Evolutionary conservation across 2,888 invertebrate species (phyloP).

Genomic region (Limnephilus auricula): DNA sequence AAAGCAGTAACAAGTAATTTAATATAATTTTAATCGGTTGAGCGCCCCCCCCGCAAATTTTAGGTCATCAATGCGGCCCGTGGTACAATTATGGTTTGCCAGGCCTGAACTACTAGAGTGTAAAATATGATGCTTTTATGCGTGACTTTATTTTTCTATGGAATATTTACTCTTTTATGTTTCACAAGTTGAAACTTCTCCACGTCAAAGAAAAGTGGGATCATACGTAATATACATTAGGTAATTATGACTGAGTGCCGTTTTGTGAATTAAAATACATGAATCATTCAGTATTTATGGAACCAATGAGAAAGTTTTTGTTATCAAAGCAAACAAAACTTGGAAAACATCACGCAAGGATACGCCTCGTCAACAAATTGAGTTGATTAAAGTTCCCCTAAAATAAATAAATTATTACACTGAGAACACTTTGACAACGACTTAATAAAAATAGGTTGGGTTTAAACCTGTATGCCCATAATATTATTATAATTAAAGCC

Average conservation of each 20-base stretch:
- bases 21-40: no score
- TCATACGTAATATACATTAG: not conserved
- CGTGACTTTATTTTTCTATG: not conserved
- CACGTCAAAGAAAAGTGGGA: not conserved
- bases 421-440: not conserved
- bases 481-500: no score
- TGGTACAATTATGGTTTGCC: no score
- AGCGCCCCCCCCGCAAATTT: no score
- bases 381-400: not conserved
- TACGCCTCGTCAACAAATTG: not conserved
- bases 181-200: not conserved
- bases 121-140: slow-evolving; percentile 16
- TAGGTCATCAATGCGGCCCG: no score
- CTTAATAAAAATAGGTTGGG: not conserved
- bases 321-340: not conserved
- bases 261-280: not conserved
- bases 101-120: no score
- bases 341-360: not conserved
- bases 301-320: not conserved
- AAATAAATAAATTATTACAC: not conserved
- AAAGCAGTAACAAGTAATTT: no score
- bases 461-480: not conserved
- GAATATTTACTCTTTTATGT: not conserved
- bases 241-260: not conserved
- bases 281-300: not conserved